Evolutionary conservation across 1,140 invertebrate species (phyloP).

Genomic region (Harpegnathos saltator): DNA sequence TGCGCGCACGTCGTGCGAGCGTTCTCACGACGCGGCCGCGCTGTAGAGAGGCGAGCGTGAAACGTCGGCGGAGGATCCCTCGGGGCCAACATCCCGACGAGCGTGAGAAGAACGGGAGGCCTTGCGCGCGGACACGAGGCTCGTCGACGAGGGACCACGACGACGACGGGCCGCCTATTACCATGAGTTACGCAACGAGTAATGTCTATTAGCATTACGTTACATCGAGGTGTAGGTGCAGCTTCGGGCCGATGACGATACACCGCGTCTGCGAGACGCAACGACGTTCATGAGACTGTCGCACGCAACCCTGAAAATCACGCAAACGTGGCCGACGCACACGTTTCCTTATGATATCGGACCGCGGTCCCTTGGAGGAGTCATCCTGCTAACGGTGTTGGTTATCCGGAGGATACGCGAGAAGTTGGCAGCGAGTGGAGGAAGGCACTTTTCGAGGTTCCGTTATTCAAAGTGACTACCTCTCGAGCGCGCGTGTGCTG

Average conservation of each 20-base stretch:
- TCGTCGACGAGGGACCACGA: neutral
- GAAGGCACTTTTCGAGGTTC: too few species aligned
- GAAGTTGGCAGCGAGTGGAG: too few species aligned
- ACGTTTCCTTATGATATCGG: neutral
- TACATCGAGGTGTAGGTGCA: neutral
- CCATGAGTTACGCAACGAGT: constrained; percentile 35
- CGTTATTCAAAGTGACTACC: too few species aligned
- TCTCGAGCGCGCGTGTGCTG: too few species aligned
- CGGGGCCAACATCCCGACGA: neutral
- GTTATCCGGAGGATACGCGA: too few species aligned
- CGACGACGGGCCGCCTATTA: neutral
- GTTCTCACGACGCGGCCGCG: neutral
- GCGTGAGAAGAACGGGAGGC: neutral
- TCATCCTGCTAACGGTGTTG: too few species aligned
- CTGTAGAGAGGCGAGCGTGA: constrained; percentile 17
- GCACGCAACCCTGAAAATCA: neutral
- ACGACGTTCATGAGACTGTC: constrained; percentile 6
- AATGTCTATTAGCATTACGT: neutral
- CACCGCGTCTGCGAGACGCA: neutral
- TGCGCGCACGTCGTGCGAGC: constrained; percentile 1
- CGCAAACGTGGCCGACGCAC: neutral
- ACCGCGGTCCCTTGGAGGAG: neutral
- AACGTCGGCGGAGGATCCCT: neutral
- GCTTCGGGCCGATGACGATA: neutral
- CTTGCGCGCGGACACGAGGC: too few species aligned